Evolutionary conservation across 2,888 invertebrate genomes (phyloP).

Genomic region (Campaea margaritaria): DNA sequence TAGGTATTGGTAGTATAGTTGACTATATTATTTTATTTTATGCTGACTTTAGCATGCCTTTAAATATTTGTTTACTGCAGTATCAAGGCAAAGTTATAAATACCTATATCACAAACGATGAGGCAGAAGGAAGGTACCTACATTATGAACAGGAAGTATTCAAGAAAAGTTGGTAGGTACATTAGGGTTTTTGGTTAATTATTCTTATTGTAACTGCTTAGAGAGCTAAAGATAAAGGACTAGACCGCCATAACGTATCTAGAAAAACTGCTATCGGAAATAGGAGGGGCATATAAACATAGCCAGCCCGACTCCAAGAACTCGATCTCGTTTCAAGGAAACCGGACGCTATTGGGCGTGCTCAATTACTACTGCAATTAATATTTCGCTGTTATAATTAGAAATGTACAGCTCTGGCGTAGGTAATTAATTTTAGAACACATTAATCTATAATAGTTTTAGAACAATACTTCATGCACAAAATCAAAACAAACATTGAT

Average conservation of each 20-base stretch:
- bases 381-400: background rate
- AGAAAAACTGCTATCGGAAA: slow-evolving; percentile 48
- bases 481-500: slow-evolving; percentile 84
- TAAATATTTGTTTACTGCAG: too few species aligned
- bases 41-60: too few species aligned
- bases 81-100: too few species aligned
- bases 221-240: background rate
- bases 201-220: background rate
- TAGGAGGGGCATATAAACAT: slow-evolving; percentile 46
- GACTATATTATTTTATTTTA: too few species aligned
- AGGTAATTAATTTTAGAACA: background rate
- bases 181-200: too few species aligned
- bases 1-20: too few species aligned
- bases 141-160: too few species aligned
- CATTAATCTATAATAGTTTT: slow-evolving; percentile 32
- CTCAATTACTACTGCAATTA: slow-evolving; percentile 1
- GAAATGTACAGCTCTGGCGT: too few species aligned
- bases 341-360: slow-evolving; percentile 21
- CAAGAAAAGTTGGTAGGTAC: too few species aligned
- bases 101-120: too few species aligned
- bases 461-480: slow-evolving; percentile 42
- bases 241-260: slow-evolving; percentile 21
- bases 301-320: slow-evolving; percentile 33
- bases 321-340: slow-evolving; percentile 32
- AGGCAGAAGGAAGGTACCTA: too few species aligned